These are phyloP conservation scores for Henricia sp. DNA, from an alignment of 53 echinoderm and acorn worm genomes.

Conservation along the genomic window DNA sequence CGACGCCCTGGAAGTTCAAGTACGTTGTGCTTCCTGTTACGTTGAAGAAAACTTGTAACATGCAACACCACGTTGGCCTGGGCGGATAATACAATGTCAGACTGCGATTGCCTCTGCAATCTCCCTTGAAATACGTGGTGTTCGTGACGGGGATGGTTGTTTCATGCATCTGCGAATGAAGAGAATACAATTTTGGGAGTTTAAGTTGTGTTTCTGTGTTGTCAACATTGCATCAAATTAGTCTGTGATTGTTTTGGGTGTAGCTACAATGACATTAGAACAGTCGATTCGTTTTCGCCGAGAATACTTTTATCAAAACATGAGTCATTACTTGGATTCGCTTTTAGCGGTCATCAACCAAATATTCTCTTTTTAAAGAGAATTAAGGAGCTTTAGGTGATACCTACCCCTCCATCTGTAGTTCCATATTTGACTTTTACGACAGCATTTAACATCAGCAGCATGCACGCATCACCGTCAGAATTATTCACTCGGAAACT, in stretches of 20 bases:
- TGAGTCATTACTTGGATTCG: no score
- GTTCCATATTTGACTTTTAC: conserved; percentile 4
- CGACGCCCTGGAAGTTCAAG: neutral
- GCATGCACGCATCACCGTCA: conserved; percentile 2
- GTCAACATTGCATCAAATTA: neutral
- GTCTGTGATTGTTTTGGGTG: no score
- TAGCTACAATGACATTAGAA: no score
- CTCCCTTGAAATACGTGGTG: neutral
- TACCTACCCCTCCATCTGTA: conserved; percentile 1
- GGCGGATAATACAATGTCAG: conserved; percentile 11
- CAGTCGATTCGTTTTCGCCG: no score
- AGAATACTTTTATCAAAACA: no score
- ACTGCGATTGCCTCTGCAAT: neutral
- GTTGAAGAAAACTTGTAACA: neutral
- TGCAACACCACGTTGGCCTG: neutral
- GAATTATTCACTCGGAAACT: conserved; percentile 26
- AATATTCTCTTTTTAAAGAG: no score
- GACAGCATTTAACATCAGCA: conserved; percentile 9
- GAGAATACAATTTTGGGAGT: neutral
- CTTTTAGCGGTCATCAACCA: no score
- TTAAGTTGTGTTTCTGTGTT: neutral
- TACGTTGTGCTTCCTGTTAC: neutral
- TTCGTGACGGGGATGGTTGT: neutral
- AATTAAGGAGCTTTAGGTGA: no score
- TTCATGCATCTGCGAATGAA: neutral